Conservation (phyloP, 2,888 invertebrate species). For the Muscina levida region DNA sequence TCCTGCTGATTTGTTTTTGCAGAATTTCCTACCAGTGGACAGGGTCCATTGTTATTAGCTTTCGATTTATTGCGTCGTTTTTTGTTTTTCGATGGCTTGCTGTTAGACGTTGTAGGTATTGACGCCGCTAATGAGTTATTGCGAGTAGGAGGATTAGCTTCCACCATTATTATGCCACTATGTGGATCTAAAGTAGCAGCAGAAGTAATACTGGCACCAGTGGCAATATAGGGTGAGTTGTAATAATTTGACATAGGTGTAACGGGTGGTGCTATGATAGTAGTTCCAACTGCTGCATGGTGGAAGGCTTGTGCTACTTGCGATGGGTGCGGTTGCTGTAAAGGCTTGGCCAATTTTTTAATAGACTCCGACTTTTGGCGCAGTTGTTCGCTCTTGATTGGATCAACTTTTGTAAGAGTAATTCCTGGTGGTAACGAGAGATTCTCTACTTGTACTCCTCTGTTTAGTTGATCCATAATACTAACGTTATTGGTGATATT, state of each 20-base stretch:
- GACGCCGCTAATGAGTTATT: slow-evolving; percentile 28
- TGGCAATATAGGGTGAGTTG: slow-evolving; percentile 66
- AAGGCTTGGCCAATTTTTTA: slow-evolving; percentile 75
- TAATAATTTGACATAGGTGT: slow-evolving; percentile 69
- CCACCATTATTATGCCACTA: slow-evolving; percentile 79
- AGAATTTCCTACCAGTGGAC: slow-evolving; percentile 47
- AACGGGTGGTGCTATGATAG: slow-evolving; percentile 70
- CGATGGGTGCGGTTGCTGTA: slow-evolving; percentile 67
- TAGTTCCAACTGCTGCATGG: slow-evolving; percentile 65
- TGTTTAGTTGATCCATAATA: slow-evolving; percentile 80
- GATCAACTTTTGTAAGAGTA: slow-evolving; percentile 87
- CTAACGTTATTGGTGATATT: slow-evolving; percentile 74
- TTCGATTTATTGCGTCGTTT: slow-evolving; percentile 77
- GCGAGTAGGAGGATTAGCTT: slow-evolving; percentile 72
- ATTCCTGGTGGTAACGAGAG: slow-evolving; percentile 89
- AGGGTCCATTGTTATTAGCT: slow-evolving; percentile 63
- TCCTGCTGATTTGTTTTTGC: slow-evolving; percentile 64
- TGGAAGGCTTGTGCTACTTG: slow-evolving; percentile 65
- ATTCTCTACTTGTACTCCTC: slow-evolving; percentile 82
- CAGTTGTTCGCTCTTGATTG: slow-evolving; percentile 78
- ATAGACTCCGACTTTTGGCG: slow-evolving; percentile 79
- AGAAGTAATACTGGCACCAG: slow-evolving; percentile 66
- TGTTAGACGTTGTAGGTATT: slow-evolving; percentile 66
- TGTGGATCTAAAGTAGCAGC: slow-evolving; percentile 72
- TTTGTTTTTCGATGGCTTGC: slow-evolving; percentile 75